A percentile compares a stretch with the other conserved stretches of the same genome.
Conservation (phyloP, 2,888 invertebrate species). For the Xestobium rufovillosum region DNA sequence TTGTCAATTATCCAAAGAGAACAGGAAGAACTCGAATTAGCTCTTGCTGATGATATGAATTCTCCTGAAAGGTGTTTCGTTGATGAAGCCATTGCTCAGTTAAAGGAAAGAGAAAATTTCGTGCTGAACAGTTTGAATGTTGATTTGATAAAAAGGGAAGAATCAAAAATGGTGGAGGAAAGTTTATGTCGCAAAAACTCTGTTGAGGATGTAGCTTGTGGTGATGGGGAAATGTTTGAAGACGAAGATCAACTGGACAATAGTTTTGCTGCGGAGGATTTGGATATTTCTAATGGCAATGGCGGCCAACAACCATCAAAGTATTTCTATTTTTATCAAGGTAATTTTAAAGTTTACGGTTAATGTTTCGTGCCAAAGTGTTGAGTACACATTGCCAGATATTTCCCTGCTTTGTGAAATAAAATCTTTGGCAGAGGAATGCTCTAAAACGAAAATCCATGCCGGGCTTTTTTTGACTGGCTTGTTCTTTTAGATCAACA, state of each 20-base stretch:
- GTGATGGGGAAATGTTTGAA: conserved; percentile 33
- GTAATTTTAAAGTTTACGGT: conserved; percentile 41
- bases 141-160: background rate
- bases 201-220: conserved; percentile 25
- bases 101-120: conserved; percentile 49
- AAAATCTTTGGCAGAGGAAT: conserved; percentile 25
- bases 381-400: conserved; percentile 28
- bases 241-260: conserved; percentile 30
- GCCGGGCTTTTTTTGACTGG: background rate
- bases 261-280: conserved; percentile 34
- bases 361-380: conserved; percentile 24
- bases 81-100: conserved; percentile 69
- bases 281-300: conserved; percentile 31
- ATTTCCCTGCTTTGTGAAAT: conserved; percentile 22
- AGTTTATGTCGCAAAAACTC: too few relatives aligned
- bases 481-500: background rate
- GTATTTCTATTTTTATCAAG: conserved; percentile 77
- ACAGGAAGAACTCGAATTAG: conserved; percentile 55
- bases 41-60: conserved; percentile 58
- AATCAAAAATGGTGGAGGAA: background rate
- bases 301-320: conserved; percentile 39
- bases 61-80: conserved; percentile 81
- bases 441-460: conserved; percentile 3
- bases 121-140: conserved; percentile 18
- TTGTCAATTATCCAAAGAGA: conserved; percentile 68